Evolutionary conservation across 1,140 invertebrate genomes (phyloP).

Genomic region (Myzus persicae): DNA sequence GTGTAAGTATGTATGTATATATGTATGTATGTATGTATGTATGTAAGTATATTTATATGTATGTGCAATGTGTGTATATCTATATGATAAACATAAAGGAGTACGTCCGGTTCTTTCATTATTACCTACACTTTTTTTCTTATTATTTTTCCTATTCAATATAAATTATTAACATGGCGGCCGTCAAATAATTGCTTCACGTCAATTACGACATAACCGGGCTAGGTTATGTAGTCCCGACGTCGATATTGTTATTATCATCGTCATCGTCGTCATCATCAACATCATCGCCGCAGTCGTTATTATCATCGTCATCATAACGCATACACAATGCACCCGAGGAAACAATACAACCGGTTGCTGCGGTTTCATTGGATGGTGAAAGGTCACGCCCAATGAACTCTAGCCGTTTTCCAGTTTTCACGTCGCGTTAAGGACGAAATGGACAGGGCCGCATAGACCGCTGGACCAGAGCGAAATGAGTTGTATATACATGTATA

Average conservation of each 20-base stretch:
- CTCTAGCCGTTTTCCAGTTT: slow-evolving; percentile 45
- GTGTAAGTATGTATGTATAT: neutral
- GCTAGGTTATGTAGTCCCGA: slow-evolving; percentile 6
- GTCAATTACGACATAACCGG: slow-evolving; percentile 45
- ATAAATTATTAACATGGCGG: slow-evolving; percentile 53
- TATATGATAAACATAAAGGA: slow-evolving; percentile 1
- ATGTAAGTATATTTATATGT: neutral
- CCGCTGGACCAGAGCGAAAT: neutral
- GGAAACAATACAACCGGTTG: slow-evolving; percentile 58
- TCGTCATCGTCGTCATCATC: slow-evolving; percentile 1
- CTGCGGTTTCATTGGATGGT: slow-evolving; percentile 43
- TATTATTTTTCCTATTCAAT: slow-evolving; percentile 50
- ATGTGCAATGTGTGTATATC: neutral
- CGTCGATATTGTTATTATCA: slow-evolving; percentile 57
- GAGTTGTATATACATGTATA: neutral
- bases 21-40: neutral
- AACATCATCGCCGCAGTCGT: neutral
- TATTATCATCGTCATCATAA: neutral
- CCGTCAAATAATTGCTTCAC: slow-evolving; percentile 55
- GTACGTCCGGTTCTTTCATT: slow-evolving; percentile 53
- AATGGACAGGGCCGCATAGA: slow-evolving; percentile 18
- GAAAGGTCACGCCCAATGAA: slow-evolving; percentile 51
- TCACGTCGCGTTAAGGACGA: slow-evolving; percentile 23
- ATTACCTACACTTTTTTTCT: slow-evolving; percentile 43
- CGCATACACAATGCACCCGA: slow-evolving; percentile 45